Conservation (phyloP, 2,113 vertebrate genomes). For the Callaeas wilsoni region DNA sequence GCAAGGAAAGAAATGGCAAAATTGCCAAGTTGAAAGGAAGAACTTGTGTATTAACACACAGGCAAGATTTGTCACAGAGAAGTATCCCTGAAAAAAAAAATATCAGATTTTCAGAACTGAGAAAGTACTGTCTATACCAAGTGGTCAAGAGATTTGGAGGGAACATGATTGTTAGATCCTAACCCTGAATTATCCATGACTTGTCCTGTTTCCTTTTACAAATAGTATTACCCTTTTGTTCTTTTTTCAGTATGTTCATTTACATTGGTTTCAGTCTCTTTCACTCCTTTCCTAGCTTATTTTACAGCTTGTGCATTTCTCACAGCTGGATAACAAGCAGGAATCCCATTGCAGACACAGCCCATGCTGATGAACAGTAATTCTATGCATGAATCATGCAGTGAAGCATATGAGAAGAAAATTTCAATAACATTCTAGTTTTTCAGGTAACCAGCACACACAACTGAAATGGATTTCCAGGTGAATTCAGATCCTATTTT, state of each 20-base stretch:
- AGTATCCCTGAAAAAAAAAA: not conserved
- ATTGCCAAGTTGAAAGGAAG: not conserved
- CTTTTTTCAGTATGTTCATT: not conserved
- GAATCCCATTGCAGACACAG: constrained; percentile 42
- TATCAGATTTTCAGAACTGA: not conserved
- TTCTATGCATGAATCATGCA: constrained; percentile 41
- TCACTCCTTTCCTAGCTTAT: constrained; percentile 44
- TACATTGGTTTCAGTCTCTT: constrained; percentile 2
- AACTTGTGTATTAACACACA: not conserved
- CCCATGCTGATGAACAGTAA: constrained; percentile 61
- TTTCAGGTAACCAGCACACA: not conserved
- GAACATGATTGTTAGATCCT: not conserved
- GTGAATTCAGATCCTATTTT: not conserved
- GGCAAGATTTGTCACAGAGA: not conserved
- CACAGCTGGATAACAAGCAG: constrained; percentile 51
- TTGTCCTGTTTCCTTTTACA: not conserved
- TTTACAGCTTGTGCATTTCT: constrained; percentile 57
- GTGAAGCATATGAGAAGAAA: constrained; percentile 27
- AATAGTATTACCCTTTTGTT: not conserved
- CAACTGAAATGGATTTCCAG: not conserved
- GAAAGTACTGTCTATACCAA: not conserved
- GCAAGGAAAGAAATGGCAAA: not conserved
- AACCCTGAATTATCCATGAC: not conserved
- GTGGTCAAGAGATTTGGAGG: not conserved
- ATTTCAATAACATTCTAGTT: constrained; percentile 18